Conservation (phyloP, 2,888 invertebrate genomes). For the Drosophila niveifrons region DNA sequence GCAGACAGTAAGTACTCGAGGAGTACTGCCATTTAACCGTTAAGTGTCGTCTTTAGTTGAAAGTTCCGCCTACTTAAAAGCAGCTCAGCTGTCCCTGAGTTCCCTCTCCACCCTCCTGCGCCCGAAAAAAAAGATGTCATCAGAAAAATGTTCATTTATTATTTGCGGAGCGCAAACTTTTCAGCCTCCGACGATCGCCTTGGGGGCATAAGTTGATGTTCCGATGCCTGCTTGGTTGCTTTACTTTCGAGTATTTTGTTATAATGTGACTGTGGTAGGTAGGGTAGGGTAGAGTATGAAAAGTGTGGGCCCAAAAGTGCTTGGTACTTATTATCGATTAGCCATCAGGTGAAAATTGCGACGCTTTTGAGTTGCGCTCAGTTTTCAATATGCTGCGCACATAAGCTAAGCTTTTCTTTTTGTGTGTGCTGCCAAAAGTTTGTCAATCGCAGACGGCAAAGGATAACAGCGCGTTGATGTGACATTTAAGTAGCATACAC, state of each 20-base stretch:
- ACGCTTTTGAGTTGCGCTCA: constrained; percentile 39
- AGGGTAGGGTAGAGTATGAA: too few species aligned
- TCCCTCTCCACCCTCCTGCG: not conserved
- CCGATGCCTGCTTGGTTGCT: not conserved
- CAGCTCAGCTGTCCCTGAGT: constrained; percentile 30
- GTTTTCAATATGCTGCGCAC: constrained; percentile 72
- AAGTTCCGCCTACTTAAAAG: constrained; percentile 71
- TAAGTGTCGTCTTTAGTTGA: constrained; percentile 50
- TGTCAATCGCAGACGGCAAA: constrained; percentile 68
- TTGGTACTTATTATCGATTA: constrained; percentile 74
- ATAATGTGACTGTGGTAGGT: constrained; percentile 8
- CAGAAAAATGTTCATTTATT: constrained; percentile 64
- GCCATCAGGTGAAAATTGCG: constrained; percentile 74
- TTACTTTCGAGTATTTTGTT: not conserved
- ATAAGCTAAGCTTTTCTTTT: constrained; percentile 52
- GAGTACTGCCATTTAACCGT: constrained; percentile 42
- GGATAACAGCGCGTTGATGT: constrained; percentile 59
- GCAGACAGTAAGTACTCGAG: constrained; percentile 41
- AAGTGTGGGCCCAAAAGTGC: constrained; percentile 36
- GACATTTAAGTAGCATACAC: constrained; percentile 54
- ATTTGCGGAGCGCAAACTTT: constrained; percentile 56
- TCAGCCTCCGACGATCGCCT: constrained; percentile 37
- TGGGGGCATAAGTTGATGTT: constrained; percentile 39
- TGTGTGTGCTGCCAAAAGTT: constrained; percentile 61
- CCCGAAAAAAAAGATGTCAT: constrained; percentile 31